phyloP scores from a whole-genome alignment of 2,797 vertebrate species.

The Buphagus erythrorhynchus region DNA sequence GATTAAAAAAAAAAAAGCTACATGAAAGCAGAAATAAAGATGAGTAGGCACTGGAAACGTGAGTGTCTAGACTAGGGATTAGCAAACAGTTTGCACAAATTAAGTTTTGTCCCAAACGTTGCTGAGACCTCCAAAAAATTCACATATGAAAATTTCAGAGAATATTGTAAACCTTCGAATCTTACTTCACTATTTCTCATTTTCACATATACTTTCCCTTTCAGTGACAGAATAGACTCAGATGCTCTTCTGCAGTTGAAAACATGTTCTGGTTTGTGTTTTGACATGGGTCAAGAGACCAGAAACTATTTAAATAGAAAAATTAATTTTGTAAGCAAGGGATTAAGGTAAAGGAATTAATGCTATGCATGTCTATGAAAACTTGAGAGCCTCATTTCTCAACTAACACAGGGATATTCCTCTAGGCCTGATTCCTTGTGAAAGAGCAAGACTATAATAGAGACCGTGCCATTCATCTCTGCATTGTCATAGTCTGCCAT shows the following conservation, averaged over 20 bases:
- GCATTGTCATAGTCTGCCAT: background rate
- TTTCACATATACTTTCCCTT: background rate
- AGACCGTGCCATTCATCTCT: background rate
- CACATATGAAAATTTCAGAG: background rate
- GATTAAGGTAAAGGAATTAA: background rate
- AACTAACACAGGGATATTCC: background rate
- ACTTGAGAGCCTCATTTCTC: background rate
- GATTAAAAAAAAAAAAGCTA: background rate
- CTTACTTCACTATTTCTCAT: background rate
- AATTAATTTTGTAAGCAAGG: background rate
- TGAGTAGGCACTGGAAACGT: background rate
- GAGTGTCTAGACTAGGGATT: slow-evolving; percentile 32
- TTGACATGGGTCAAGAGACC: background rate
- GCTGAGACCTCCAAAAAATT: background rate
- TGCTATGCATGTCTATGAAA: background rate
- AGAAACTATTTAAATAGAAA: background rate
- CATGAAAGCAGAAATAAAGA: background rate
- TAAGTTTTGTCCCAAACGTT: background rate
- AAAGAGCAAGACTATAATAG: background rate
- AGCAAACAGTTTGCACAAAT: background rate
- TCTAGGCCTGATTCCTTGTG: background rate
- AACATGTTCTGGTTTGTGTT: background rate
- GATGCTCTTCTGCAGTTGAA: background rate
- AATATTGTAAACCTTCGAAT: background rate
- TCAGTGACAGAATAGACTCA: background rate